phyloP scores from a whole-genome alignment of 2,113 vertebrate genomes.

The Aphelocoma coerulescens region DNA sequence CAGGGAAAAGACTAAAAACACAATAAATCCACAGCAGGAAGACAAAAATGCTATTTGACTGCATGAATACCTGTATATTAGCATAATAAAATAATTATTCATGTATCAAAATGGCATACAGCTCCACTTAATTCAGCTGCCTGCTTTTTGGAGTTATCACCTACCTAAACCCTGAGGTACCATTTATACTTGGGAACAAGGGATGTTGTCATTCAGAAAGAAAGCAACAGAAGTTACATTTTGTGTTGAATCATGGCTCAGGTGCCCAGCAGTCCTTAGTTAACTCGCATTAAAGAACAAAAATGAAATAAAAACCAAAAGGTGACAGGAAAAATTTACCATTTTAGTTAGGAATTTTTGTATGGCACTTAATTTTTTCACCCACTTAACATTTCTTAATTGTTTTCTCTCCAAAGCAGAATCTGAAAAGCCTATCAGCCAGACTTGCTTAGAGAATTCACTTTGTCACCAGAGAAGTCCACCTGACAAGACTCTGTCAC shows the following conservation, averaged over 20 bases:
- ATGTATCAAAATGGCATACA: neutral
- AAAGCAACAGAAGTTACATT: neutral
- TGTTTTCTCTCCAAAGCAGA: neutral
- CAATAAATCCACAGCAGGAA: neutral
- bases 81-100: neutral
- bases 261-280: neutral
- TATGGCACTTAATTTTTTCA: neutral
- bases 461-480: neutral
- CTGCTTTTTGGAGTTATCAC: neutral
- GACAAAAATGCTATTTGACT: neutral
- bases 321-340: neutral
- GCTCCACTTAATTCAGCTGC: neutral
- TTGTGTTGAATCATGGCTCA: neutral
- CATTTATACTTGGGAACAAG: neutral
- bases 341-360: neutral
- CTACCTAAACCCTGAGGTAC: neutral
- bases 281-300: neutral
- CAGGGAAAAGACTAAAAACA: neutral
- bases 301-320: neutral
- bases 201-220: neutral
- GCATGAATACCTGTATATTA: neutral
- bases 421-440: neutral
- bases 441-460: neutral
- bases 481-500: neutral
- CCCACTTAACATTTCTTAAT: neutral